Percentiles rank a stretch among this genome's conserved stretches.
Conservation (phyloP, 2,797 vertebrate genomes). For the Ficedula albicollis region DNA sequence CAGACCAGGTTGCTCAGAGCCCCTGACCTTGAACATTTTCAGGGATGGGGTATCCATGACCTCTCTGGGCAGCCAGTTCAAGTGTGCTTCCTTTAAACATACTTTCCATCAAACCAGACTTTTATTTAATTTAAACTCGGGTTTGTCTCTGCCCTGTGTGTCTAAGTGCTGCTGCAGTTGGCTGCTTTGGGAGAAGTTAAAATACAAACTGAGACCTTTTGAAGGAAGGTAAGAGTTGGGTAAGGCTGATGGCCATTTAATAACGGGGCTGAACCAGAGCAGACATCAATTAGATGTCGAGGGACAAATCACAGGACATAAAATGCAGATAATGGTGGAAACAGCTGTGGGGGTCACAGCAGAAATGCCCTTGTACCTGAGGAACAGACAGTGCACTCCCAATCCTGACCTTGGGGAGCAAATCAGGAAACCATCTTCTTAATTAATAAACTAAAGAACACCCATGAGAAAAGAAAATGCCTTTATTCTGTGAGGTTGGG, state of each 20-base stretch:
- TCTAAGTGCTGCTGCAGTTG: not conserved
- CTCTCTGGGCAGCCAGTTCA: not conserved
- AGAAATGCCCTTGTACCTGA: not conserved
- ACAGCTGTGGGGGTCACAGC: not conserved
- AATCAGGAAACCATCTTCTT: conserved; percentile 26
- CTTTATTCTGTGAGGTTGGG: conserved; percentile 70
- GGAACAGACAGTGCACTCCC: not conserved
- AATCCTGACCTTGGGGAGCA: not conserved
- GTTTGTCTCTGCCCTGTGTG: not conserved
- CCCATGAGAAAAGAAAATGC: conserved; percentile 68
- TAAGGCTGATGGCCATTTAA: not conserved
- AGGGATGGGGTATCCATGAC: not conserved
- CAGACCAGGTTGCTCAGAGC: not conserved
- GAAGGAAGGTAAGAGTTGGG: not conserved
- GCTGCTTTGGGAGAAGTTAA: not conserved
- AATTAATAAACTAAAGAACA: conserved; percentile 69
- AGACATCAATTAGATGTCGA: not conserved
- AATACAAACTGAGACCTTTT: not conserved
- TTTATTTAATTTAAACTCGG: not conserved
- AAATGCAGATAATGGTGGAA: not conserved
- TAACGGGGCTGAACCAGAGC: not conserved
- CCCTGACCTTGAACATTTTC: not conserved
- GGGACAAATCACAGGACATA: not conserved
- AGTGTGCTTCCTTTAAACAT: not conserved
- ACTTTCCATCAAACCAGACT: not conserved